phyloP scores from a whole-genome alignment of 2,113 vertebrate genomes.

The Microtus richardsoni region DNA sequence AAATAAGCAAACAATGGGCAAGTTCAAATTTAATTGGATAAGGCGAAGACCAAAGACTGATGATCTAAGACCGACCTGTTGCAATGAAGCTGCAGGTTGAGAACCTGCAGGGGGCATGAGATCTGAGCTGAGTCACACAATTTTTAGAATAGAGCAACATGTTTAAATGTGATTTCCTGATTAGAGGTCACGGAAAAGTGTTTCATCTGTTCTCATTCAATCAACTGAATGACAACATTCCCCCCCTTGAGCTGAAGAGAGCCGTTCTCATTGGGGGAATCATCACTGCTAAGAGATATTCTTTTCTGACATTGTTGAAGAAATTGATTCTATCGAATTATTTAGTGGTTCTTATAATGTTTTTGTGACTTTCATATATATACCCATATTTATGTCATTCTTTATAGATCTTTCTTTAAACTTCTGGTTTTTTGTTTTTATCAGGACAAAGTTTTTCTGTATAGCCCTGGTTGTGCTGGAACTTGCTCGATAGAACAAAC shows the following conservation, averaged over 20 bases:
- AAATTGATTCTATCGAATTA: background rate
- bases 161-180: conserved; percentile 49
- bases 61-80: background rate
- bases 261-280: background rate
- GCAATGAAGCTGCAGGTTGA: background rate
- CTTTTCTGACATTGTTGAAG: background rate
- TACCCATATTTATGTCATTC: background rate
- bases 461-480: background rate
- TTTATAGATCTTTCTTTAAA: conserved; percentile 19
- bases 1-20: background rate
- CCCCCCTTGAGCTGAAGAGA: conserved; percentile 63
- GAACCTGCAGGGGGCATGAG: background rate
- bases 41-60: background rate
- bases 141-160: background rate
- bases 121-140: background rate
- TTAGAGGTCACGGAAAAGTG: background rate
- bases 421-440: background rate
- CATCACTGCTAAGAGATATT: background rate
- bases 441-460: background rate
- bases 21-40: background rate
- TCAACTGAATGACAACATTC: background rate
- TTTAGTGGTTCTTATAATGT: background rate
- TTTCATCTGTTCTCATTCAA: background rate
- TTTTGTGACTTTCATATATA: background rate
- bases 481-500: background rate